Evolutionary conservation across 2,888 invertebrate species (phyloP).

Genomic region (Eucera pruinosa): DNA sequence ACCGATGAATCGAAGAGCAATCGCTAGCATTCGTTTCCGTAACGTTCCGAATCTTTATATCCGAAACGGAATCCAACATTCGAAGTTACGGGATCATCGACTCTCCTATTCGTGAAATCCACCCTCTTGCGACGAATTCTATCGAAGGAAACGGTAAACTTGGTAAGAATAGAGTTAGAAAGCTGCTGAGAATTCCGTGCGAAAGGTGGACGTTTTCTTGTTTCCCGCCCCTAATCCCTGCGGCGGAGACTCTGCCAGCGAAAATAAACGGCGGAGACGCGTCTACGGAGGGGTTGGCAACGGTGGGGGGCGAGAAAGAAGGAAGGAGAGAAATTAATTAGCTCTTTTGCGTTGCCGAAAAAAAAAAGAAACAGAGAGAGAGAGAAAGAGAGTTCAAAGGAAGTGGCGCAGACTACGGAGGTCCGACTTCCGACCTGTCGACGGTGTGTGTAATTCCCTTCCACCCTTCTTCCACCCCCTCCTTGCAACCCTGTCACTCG

Average conservation of each 20-base stretch:
- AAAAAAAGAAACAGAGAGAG: slow-evolving; percentile 42
- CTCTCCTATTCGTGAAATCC: too few species aligned
- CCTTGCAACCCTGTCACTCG: slow-evolving; percentile 33
- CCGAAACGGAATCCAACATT: too few species aligned
- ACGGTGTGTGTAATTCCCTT: slow-evolving; percentile 63
- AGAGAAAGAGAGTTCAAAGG: slow-evolving; percentile 80
- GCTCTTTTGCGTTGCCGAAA: slow-evolving; percentile 55
- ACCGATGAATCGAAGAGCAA: too few species aligned
- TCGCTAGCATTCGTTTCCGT: too few species aligned
- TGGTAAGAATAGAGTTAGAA: neutral
- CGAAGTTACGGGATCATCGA: too few species aligned
- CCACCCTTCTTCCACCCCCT: slow-evolving; percentile 32
- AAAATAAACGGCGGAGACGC: slow-evolving; percentile 66
- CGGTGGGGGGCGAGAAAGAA: slow-evolving; percentile 31
- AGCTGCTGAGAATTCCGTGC: slow-evolving; percentile 22
- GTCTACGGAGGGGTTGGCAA: slow-evolving; percentile 25
- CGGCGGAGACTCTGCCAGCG: slow-evolving; percentile 35
- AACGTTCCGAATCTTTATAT: too few species aligned
- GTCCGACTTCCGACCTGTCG: slow-evolving; percentile 68
- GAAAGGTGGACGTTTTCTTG: slow-evolving; percentile 43
- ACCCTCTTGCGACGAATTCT: too few species aligned
- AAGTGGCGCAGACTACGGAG: slow-evolving; percentile 75
- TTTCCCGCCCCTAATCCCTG: slow-evolving; percentile 30
- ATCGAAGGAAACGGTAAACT: neutral
- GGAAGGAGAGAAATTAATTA: slow-evolving; percentile 57